phyloP scores from a whole-genome alignment of 2,888 invertebrate genomes.

The Tipula confusa region DNA sequence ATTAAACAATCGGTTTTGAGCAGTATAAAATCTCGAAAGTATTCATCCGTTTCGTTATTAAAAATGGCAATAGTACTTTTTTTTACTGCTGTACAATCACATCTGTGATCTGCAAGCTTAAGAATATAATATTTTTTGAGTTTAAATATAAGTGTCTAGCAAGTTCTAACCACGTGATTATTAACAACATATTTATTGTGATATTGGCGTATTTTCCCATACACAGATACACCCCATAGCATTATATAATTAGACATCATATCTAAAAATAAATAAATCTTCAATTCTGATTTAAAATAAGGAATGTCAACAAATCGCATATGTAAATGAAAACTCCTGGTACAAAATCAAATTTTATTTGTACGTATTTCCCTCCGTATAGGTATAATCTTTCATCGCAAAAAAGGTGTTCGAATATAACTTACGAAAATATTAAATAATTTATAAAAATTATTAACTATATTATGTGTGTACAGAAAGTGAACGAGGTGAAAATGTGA shows the following conservation, averaged over 20 bases:
- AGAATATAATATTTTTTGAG: too few relatives aligned
- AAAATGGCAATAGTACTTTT: too few relatives aligned
- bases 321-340: neutral
- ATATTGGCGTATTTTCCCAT: too few relatives aligned
- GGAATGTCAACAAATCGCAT: neutral
- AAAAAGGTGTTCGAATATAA: neutral
- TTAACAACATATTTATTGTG: too few relatives aligned
- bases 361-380: neutral
- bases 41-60: too few relatives aligned
- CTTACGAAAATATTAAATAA: neutral
- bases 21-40: too few relatives aligned
- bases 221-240: neutral
- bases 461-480: too few relatives aligned
- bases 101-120: too few relatives aligned
- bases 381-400: neutral
- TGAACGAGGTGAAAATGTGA: neutral
- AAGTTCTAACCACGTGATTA: too few relatives aligned
- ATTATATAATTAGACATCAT: neutral
- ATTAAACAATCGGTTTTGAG: too few relatives aligned
- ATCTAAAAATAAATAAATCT: neutral
- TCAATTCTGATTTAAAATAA: neutral
- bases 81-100: too few relatives aligned
- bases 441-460: neutral
- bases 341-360: neutral
- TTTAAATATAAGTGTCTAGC: too few relatives aligned